Percentiles rank a stretch among this genome's conserved stretches.
Conservation (phyloP, 1,140 invertebrate genomes). For the Macrosteles quadrilineatus region DNA sequence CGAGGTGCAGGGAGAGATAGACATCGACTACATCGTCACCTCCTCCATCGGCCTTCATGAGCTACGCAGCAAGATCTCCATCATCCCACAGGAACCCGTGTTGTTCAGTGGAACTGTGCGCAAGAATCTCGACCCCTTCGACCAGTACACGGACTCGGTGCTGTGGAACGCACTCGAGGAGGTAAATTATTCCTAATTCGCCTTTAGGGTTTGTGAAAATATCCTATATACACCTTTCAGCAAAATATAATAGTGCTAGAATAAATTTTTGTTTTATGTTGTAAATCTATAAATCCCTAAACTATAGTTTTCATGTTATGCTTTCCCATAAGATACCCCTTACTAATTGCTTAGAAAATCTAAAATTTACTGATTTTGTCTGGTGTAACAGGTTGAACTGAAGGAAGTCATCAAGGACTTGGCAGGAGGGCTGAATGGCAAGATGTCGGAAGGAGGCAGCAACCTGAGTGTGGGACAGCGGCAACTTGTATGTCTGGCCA, state of each 20-base stretch:
- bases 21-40: slow-evolving; percentile 67
- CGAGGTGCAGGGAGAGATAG: slow-evolving; percentile 64
- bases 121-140: slow-evolving; percentile 69
- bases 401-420: slow-evolving; percentile 58
- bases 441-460: slow-evolving; percentile 62
- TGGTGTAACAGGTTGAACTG: slow-evolving; percentile 53
- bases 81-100: slow-evolving; percentile 72
- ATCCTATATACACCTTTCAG: too few species aligned
- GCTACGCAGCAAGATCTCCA: slow-evolving; percentile 66
- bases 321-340: too few species aligned
- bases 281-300: too few species aligned
- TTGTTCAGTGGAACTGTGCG: slow-evolving; percentile 63
- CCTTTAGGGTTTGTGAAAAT: too few species aligned
- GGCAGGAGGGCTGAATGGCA: slow-evolving; percentile 54
- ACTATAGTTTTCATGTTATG: too few species aligned
- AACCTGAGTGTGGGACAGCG: slow-evolving; percentile 71
- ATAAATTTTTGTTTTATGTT: too few species aligned
- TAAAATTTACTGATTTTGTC: too few species aligned
- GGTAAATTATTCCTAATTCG: too few species aligned
- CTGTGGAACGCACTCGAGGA: slow-evolving; percentile 67
- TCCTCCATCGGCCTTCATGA: slow-evolving; percentile 56
- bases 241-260: too few species aligned
- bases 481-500: slow-evolving; percentile 70
- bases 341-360: too few species aligned
- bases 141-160: slow-evolving; percentile 57